Percentiles rank a stretch among this genome's conserved stretches.
These are phyloP conservation scores for Dendrocincla fuliginosa DNA, from an alignment of 2,797 vertebrate genomes.

Conservation along the genomic window DNA sequence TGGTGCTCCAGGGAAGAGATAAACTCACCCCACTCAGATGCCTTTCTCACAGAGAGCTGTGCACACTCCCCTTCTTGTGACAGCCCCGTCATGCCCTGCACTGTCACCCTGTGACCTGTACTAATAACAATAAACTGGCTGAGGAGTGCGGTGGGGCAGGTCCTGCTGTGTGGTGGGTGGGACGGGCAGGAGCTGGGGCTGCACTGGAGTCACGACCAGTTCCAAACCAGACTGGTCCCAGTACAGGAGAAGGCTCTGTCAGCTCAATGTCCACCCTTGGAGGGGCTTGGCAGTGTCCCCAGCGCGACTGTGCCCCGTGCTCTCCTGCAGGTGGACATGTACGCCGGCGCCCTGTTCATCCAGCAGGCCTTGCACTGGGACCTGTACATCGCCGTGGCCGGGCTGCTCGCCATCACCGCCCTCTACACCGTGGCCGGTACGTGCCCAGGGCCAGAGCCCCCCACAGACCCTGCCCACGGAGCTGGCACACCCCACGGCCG, in stretches of 20 bases:
- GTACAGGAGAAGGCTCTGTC: not conserved
- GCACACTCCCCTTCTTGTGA: accelerated
- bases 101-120: not conserved
- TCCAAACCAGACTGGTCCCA: not conserved
- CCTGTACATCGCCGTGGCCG: slow-evolving; percentile 87
- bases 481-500: not conserved
- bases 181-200: not conserved
- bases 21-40: not conserved
- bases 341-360: slow-evolving; percentile 94
- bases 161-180: no score
- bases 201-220: not conserved
- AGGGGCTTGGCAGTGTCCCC: accelerated
- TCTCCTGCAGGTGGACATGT: slow-evolving; percentile 88
- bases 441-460: not conserved
- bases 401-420: slow-evolving; percentile 88
- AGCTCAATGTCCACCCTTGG: accelerated
- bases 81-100: not conserved
- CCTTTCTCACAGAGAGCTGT: no score
- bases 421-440: slow-evolving; percentile 92
- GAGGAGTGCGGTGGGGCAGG: accelerated
- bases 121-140: accelerated
- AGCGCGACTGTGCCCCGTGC: accelerated
- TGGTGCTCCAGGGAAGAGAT: not conserved
- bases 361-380: slow-evolving; percentile 92
- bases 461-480: not conserved